phyloP scores from a whole-genome alignment of 2,888 invertebrate genomes.

The Leucophora obtusa region DNA sequence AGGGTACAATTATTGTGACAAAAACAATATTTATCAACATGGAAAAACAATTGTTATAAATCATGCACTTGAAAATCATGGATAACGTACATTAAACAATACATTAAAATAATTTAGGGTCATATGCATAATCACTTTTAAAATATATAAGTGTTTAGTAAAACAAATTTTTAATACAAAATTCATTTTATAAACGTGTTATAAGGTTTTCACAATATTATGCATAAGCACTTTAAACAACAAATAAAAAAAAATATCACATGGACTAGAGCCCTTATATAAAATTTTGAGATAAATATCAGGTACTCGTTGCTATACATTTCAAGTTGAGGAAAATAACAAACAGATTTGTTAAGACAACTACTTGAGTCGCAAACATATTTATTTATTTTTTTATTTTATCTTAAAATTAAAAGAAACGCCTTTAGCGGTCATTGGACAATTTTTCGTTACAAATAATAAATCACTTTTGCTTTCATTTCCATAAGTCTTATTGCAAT shows the following conservation, averaged over 20 bases:
- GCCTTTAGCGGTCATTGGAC: background rate
- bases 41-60: constrained; percentile 1
- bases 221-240: too few species aligned
- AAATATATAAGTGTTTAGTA: too few species aligned
- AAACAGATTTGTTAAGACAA: background rate
- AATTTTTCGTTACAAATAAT: background rate
- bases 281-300: background rate
- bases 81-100: background rate
- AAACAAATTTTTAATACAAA: too few species aligned
- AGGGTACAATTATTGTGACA: constrained; percentile 12
- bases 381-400: background rate
- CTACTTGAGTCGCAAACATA: background rate
- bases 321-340: constrained; percentile 8
- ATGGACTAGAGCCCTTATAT: background rate
- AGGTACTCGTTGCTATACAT: background rate
- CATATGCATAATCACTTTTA: too few species aligned
- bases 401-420: background rate
- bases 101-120: too few species aligned
- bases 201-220: too few species aligned
- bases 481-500: constrained; percentile 18
- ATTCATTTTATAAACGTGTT: too few species aligned
- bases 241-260: background rate
- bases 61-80: background rate
- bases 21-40: constrained; percentile 8
- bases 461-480: constrained; percentile 48